Evolutionary conservation across 2,888 invertebrate species (phyloP).

Genomic region (Dioctria linearis): DNA sequence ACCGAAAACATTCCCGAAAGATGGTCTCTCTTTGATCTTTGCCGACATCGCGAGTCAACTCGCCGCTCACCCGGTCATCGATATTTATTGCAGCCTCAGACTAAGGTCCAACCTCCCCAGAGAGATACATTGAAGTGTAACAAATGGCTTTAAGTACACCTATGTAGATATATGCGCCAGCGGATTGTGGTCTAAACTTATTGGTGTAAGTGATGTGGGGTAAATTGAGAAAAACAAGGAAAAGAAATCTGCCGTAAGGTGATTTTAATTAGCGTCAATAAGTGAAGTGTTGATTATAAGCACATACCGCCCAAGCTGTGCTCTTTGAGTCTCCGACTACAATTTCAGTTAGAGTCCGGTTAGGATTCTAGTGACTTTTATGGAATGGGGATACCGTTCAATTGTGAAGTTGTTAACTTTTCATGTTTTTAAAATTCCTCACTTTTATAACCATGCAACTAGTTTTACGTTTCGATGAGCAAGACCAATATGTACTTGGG

Average conservation of each 20-base stretch:
- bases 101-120: conserved; percentile 40
- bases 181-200: conserved; percentile 14
- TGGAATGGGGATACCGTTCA: conserved; percentile 4
- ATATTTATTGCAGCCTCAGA: conserved; percentile 56
- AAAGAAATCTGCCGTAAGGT: conserved; percentile 54
- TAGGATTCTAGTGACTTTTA: not conserved
- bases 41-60: conserved; percentile 55
- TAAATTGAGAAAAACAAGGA: conserved; percentile 11
- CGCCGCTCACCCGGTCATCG: conserved; percentile 58
- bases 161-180: not conserved
- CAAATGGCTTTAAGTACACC: conserved; percentile 50
- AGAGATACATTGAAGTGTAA: conserved; percentile 32
- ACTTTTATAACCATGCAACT: conserved; percentile 53
- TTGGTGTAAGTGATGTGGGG: conserved; percentile 46
- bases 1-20: conserved; percentile 49
- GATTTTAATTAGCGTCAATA: conserved; percentile 59
- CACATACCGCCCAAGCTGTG: conserved; percentile 52
- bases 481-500: conserved; percentile 28
- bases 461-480: conserved; percentile 55
- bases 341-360: not conserved
- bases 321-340: conserved; percentile 1
- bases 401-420: conserved; percentile 39
- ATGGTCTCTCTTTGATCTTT: conserved; percentile 49
- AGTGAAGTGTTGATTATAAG: conserved; percentile 59
- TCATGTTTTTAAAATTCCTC: conserved; percentile 54